Percentiles rank a stretch among this genome's conserved stretches.
These are phyloP conservation scores for Triplophysa siluroides DNA, from an alignment of 2,113 vertebrate genomes.

Conservation along the genomic window DNA sequence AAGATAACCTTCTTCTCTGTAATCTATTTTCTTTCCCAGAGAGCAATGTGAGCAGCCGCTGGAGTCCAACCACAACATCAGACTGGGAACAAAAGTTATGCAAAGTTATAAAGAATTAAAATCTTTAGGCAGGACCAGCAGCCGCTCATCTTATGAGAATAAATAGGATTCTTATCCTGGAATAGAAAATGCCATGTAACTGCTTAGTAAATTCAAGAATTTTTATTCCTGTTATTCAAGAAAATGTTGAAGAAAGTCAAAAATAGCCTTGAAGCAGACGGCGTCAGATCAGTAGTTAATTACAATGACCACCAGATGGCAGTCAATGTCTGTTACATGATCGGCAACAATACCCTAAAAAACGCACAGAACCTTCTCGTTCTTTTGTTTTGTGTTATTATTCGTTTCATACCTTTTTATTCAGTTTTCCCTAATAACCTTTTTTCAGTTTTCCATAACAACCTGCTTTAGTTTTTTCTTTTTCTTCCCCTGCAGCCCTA, in stretches of 20 bases:
- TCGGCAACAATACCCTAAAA: not conserved
- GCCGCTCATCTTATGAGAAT: not conserved
- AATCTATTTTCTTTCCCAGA: constrained; percentile 60
- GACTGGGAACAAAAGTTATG: constrained; percentile 57
- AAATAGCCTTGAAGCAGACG: not conserved
- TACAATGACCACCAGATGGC: constrained; percentile 31
- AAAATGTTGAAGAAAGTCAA: not conserved
- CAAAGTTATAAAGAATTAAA: constrained; percentile 62
- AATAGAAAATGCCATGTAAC: not conserved
- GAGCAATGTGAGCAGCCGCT: constrained; percentile 40
- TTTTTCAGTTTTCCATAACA: too few species aligned
- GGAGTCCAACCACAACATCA: constrained; percentile 47
- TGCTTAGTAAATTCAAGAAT: not conserved
- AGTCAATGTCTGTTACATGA: constrained; percentile 14
- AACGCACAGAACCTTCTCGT: not conserved
- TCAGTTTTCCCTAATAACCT: too few species aligned
- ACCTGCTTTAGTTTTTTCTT: too few species aligned
- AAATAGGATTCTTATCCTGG: constrained; percentile 4
- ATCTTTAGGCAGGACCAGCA: constrained; percentile 48
- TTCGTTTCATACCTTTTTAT: too few species aligned
- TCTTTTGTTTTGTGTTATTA: not conserved
- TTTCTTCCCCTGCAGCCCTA: too few species aligned
- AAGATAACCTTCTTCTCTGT: constrained; percentile 33
- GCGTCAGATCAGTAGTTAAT: not conserved
- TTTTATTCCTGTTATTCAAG: not conserved